Conservation (phyloP, 2,113 vertebrate genomes). For the Lasiurus borealis region DNA sequence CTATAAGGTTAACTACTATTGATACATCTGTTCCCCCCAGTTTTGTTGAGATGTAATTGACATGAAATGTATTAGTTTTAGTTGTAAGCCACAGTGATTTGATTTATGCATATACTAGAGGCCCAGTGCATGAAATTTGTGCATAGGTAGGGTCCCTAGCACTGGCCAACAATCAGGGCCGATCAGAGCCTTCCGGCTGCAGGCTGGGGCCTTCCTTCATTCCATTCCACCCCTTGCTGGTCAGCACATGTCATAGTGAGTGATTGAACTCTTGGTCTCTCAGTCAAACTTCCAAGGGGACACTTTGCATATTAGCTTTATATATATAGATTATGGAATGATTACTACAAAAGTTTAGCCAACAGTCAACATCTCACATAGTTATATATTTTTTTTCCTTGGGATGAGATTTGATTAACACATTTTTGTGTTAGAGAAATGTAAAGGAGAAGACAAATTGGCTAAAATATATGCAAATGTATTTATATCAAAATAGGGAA, state of each 20-base stretch:
- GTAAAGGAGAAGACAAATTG: background rate
- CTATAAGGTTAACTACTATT: background rate
- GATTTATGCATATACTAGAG: background rate
- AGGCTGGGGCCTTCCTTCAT: too few relatives aligned
- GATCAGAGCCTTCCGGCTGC: too few relatives aligned
- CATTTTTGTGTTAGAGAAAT: background rate
- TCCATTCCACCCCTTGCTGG: too few relatives aligned
- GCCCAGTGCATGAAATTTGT: too few relatives aligned
- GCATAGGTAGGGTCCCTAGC: too few relatives aligned
- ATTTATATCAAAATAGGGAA: conserved; percentile 19
- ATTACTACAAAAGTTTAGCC: background rate
- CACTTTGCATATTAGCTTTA: too few relatives aligned
- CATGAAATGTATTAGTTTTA: background rate
- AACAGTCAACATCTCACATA: background rate
- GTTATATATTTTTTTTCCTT: background rate
- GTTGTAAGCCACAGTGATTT: background rate
- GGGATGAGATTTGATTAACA: background rate
- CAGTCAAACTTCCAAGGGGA: too few relatives aligned
- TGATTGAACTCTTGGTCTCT: too few relatives aligned
- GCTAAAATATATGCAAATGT: background rate
- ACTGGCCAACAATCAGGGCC: too few relatives aligned
- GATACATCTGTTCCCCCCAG: background rate
- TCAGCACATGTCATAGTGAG: too few relatives aligned
- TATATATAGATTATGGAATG: background rate
- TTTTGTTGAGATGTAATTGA: background rate